Conservation (phyloP, 2,888 invertebrate genomes). For the Lordiphosa fenestrarum region DNA sequence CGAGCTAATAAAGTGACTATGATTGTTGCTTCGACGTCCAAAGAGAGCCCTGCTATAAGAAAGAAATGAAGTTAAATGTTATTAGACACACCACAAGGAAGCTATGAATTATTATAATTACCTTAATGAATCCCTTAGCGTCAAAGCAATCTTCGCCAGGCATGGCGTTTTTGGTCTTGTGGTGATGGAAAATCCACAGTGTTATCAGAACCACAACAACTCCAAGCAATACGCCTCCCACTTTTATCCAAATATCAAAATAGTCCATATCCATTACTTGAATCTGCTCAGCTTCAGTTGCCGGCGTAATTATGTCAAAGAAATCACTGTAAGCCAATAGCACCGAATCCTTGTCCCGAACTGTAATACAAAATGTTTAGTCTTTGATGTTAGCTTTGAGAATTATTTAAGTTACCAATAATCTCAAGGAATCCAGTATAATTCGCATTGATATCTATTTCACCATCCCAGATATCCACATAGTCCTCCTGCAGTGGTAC, state of each 20-base stretch:
- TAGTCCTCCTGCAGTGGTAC: slow-evolving; percentile 11
- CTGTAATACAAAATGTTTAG: slow-evolving; percentile 35
- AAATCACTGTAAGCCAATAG: slow-evolving; percentile 88
- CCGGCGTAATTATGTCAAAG: slow-evolving; percentile 87
- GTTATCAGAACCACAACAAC: slow-evolving; percentile 84
- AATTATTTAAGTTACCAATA: slow-evolving; percentile 83
- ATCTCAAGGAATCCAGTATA: slow-evolving; percentile 93
- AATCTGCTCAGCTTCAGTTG: slow-evolving; percentile 81
- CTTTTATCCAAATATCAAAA: slow-evolving; percentile 85
- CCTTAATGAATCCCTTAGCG: slow-evolving; percentile 85
- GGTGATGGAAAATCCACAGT: slow-evolving; percentile 85
- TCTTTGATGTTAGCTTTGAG: neutral
- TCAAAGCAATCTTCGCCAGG: slow-evolving; percentile 86
- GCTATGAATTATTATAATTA: slow-evolving; percentile 61
- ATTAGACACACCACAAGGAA: neutral
- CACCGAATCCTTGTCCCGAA: slow-evolving; percentile 77
- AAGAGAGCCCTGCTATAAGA: slow-evolving; percentile 74
- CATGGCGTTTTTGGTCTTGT: slow-evolving; percentile 84
- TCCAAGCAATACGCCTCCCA: slow-evolving; percentile 84
- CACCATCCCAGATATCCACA: slow-evolving; percentile 85
- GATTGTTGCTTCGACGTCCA: slow-evolving; percentile 81
- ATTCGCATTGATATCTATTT: slow-evolving; percentile 87
- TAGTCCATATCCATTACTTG: slow-evolving; percentile 80
- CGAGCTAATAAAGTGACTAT: slow-evolving; percentile 85
- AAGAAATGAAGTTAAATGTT: neutral